phyloP scores from a whole-genome alignment of 1,140 invertebrate species.

The Scylla paramamosain region DNA sequence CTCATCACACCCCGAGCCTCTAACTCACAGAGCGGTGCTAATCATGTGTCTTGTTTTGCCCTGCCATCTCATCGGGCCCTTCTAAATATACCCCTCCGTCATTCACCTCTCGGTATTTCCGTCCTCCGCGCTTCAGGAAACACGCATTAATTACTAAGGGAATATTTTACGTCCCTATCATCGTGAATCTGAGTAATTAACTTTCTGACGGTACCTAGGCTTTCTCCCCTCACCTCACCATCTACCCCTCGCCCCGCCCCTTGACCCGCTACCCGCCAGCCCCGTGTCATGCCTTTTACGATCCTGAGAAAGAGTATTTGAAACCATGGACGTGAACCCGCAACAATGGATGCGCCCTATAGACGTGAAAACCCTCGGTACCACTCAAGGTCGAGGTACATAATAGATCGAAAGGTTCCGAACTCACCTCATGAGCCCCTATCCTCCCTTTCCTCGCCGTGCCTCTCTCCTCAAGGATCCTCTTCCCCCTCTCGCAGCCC shows the following conservation, averaged over 20 bases:
- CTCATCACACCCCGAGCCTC: too few relatives aligned
- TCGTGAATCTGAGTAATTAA: not conserved
- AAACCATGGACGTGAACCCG: not conserved
- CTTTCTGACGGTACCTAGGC: not conserved
- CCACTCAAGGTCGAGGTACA: constrained; percentile 21
- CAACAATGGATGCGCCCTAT: not conserved
- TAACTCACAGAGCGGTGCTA: too few relatives aligned
- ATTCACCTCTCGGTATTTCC: not conserved
- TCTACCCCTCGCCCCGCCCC: not conserved
- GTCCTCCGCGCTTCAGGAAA: not conserved
- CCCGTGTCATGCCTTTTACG: constrained; percentile 14
- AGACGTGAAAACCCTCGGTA: constrained; percentile 15
- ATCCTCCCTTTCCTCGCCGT: not conserved
- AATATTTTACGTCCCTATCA: not conserved
- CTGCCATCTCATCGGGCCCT: too few relatives aligned
- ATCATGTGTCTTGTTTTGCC: too few relatives aligned
- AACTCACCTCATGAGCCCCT: constrained; percentile 5
- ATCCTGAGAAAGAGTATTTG: constrained; percentile 1
- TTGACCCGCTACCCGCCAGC: not conserved
- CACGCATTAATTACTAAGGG: not conserved
- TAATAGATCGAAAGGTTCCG: constrained; percentile 25
- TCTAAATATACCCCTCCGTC: too few relatives aligned
- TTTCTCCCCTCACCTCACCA: too few relatives aligned
- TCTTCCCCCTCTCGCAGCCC: not conserved
- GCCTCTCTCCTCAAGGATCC: not conserved